Base-by-base conservation (phyloP, 2,888 invertebrate genomes). In the Drosophila mimica region DNA sequence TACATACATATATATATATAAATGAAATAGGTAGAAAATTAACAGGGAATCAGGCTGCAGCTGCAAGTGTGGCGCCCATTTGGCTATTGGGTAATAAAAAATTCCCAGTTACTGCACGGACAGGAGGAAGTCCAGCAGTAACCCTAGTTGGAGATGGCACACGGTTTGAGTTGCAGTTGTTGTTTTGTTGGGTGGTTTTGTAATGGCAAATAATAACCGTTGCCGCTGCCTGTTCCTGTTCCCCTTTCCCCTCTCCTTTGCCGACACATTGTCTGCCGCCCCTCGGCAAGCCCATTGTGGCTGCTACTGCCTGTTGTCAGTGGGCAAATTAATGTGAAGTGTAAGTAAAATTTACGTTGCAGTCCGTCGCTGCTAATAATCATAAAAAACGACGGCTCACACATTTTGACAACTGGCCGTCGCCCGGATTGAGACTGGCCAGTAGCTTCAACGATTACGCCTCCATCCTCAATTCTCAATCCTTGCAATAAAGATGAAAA, bases 181-280 rank as follows among this genome's bases (percentile, higher is more conserved):
- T 63, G 25, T 25, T 63, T 49, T 70, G 48, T 70, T 63, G 74
- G 69, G 54, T 69, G 71, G 79, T 58, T 76, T 64, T 74, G 61
- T 85, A 87, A 89, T 89, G 88, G 83, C 89, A 83, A 89, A 87
- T 87, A 87, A 89, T 87, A 89, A 83, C 89, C 81, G 61, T 70
- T 69, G 78, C 59, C 67, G 36, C 43, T 48, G 61, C 17, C 61
- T 34, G 43, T 31, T 25, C 3, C 38, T 34, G 25, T 11, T 13
- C 64, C 31, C 49, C n/a, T 11, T 28, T 51, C 56, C 25, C 25
- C 25, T 25, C 2, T 3, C 46, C 25, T 17, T 17, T 28, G 8
- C 25, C 48, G 4, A 2, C 2, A 25, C 28, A 17, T 17, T 13
- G 38, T 30, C 59, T 33, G 51, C 65, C 52, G 40, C 51, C 38